These are phyloP conservation scores for Limenitis camilla DNA, from an alignment of 2,888 invertebrate species.

Conservation along the genomic window DNA sequence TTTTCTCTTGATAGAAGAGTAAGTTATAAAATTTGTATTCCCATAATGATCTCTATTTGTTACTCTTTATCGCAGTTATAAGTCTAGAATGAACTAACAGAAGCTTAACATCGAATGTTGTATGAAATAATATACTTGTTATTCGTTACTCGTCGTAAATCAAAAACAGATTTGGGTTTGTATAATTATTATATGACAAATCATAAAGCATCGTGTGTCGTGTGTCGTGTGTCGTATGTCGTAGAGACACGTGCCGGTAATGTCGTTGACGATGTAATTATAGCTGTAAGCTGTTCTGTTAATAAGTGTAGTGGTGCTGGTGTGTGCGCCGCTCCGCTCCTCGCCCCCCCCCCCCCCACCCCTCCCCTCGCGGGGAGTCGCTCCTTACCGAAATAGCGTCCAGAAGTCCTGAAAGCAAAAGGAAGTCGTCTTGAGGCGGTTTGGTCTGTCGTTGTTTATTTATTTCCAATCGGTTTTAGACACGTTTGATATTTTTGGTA, in stretches of 20 bases:
- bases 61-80: too few relatives aligned
- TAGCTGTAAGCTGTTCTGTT: neutral
- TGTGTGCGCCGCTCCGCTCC: too few relatives aligned
- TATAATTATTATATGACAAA: conserved; percentile 4
- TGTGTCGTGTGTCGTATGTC: neutral
- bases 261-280: conserved; percentile 10
- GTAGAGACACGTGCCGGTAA: neutral
- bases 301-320: too few relatives aligned
- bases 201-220: neutral
- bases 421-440: conserved; percentile 4
- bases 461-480: neutral
- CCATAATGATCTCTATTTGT: too few relatives aligned
- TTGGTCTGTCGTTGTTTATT: conserved; percentile 1
- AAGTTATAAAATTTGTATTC: too few relatives aligned
- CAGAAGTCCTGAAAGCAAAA: conserved; percentile 12
- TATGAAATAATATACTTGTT: neutral
- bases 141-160: neutral
- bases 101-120: neutral
- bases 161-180: neutral
- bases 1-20: too few relatives aligned
- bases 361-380: neutral
- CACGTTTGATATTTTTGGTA: neutral
- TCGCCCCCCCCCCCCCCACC: too few relatives aligned
- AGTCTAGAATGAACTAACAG: neutral
- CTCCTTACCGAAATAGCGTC: conserved; percentile 5